Evolutionary conservation across 2,888 invertebrate genomes (phyloP).

Genomic region (Plemyria rubiginata): DNA sequence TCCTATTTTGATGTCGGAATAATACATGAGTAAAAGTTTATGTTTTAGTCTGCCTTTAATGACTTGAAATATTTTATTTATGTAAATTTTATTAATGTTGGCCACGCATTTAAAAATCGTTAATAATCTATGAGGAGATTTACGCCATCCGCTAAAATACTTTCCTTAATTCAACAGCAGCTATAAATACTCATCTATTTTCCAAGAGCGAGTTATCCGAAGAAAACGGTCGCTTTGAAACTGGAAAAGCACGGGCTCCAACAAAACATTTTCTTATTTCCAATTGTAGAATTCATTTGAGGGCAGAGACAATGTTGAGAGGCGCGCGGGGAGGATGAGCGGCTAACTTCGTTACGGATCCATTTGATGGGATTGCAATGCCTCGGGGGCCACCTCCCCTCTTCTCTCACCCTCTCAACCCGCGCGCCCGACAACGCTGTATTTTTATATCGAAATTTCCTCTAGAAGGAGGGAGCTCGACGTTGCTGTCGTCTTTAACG

Average conservation of each 20-base stretch:
- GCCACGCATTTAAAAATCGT: conserved; percentile 26
- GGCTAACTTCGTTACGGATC: conserved; percentile 91
- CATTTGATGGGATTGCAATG: conserved; percentile 91
- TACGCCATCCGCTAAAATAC: conserved; percentile 52
- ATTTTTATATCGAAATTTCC: conserved; percentile 85
- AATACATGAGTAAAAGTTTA: not conserved
- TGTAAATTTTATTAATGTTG: conserved; percentile 24
- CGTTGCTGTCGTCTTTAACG: conserved; percentile 82
- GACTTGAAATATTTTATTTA: conserved; percentile 12
- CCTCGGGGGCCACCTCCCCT: conserved; percentile 78
- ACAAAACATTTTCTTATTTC: conserved; percentile 86
- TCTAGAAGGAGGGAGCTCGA: conserved; percentile 75
- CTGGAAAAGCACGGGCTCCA: conserved; percentile 82
- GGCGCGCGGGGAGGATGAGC: conserved; percentile 85
- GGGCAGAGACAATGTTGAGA: conserved; percentile 84
- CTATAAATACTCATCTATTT: conserved; percentile 53
- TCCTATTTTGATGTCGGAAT: not conserved
- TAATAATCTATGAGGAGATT: conserved; percentile 35
- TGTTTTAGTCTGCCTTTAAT: not conserved
- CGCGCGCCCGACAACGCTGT: conserved; percentile 69
- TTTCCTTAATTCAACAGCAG: conserved; percentile 50
- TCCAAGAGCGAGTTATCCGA: conserved; percentile 67
- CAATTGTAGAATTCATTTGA: conserved; percentile 86
- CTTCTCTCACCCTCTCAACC: conserved; percentile 49
- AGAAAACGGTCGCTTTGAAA: conserved; percentile 80